Evolutionary conservation across 1,140 invertebrate species (phyloP), one percentile per base, ranked within the genome.

Genomic region (Ephestia elutella): DNA sequence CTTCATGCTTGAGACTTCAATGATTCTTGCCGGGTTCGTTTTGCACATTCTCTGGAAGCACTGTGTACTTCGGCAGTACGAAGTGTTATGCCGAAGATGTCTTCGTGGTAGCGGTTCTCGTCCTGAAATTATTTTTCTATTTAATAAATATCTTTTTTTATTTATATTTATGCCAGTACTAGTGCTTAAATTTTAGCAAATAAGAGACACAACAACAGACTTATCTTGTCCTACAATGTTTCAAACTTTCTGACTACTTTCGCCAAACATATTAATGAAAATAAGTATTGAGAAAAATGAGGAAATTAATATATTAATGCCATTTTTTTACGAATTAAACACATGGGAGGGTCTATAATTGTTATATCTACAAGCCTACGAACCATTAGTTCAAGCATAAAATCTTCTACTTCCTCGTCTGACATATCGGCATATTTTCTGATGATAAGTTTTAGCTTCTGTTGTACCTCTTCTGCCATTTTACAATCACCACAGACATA

Each of bases 401-500:
- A 96, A 65, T 92, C 93, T 76, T 96, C 95, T 8, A 95, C 95
- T 88, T 97, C 93, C 59, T 92, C 90, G 38, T 95, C 92, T 5
- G 90, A 91, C 91, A 96, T 93, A 64, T 92, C 89, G 17, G 95
- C 95, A 67, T 95, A 92, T 57, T 92, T 92, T 76, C 95, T 93
- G 68, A 99, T 93, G 65, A 99, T 96, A 64, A 92, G 90, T 79
- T 95, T 94, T 32, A 99, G 86, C 30, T 95, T 98, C 74, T 96
- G 94, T 83, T 97, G 96, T 8, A 99, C 98, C 88, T 98, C 96
- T 84, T 98, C 95, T 0, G 98, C 98, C 98, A 99, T 99, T 64
- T 97, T 99, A 71, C 97, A 97, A 82, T 99, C 98, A 49, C 97
- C 97, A 80, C 97, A 99, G 0, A 99, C 97, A 75, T 98, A 99